These are phyloP conservation scores for Smittia aterrima DNA, from an alignment of 2,888 invertebrate species.

Conservation along the genomic window DNA sequence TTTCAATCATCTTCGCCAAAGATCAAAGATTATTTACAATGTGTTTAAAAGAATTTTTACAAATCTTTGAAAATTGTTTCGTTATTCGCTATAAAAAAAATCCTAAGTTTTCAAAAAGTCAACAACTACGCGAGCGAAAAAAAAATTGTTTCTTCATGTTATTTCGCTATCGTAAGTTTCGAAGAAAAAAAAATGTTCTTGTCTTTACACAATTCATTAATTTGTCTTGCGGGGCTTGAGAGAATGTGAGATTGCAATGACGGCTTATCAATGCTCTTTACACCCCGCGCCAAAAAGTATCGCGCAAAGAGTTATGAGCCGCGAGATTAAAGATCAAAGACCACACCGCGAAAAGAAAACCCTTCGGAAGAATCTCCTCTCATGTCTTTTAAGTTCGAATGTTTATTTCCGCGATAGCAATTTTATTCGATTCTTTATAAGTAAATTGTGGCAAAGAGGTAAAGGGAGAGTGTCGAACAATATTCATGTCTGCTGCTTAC, in stretches of 20 bases:
- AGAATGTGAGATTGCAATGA: background rate
- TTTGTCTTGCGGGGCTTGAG: background rate
- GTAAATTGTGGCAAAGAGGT: too few relatives aligned
- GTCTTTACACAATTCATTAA: background rate
- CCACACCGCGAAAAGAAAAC: conserved; percentile 10
- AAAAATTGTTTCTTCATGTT: background rate
- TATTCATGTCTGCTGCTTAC: too few relatives aligned
- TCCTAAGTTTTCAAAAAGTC: too few relatives aligned
- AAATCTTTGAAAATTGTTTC: too few relatives aligned
- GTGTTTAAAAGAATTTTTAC: background rate
- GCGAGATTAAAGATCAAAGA: conserved; percentile 34
- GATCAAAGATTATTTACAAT: background rate
- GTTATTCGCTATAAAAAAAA: too few relatives aligned
- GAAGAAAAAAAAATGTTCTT: background rate
- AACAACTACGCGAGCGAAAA: too few relatives aligned
- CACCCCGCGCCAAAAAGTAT: background rate
- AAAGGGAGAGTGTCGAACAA: too few relatives aligned
- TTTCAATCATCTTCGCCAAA: background rate
- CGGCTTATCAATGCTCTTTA: background rate
- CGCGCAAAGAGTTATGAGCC: conserved; percentile 14
- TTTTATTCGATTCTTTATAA: background rate
- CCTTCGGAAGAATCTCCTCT: background rate
- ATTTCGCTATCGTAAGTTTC: background rate
- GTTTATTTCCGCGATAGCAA: background rate
- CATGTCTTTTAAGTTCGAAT: too few relatives aligned